Conservation (phyloP, 2,797 vertebrate species). For the Propithecus perrieri region DNA sequence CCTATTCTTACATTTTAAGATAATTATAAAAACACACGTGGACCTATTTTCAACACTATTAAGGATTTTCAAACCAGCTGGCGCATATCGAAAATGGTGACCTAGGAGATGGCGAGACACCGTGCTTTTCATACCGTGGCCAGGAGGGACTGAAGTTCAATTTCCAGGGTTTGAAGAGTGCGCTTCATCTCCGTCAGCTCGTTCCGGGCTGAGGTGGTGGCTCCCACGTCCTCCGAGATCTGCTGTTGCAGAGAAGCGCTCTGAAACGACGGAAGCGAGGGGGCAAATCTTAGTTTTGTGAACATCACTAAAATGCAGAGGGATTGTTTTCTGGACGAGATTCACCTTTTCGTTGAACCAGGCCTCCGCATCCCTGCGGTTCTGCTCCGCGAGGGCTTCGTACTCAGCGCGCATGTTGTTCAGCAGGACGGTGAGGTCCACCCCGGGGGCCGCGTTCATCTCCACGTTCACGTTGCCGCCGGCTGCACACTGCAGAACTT, state of each 20-base stretch:
- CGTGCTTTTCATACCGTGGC: constrained; percentile 87
- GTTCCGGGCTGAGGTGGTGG: constrained; percentile 85
- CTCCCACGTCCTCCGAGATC: constrained; percentile 77
- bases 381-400: constrained; percentile 90
- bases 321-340: rapidly evolving
- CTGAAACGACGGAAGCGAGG: neutral
- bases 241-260: constrained; percentile 82
- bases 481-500: constrained; percentile 64
- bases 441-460: constrained; percentile 92
- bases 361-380: constrained; percentile 91
- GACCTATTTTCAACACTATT: neutral
- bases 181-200: constrained; percentile 90
- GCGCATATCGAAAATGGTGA: neutral
- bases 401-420: constrained; percentile 93
- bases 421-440: constrained; percentile 89
- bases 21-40: neutral
- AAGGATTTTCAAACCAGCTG: neutral
- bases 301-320: rapidly evolving
- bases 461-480: constrained; percentile 90
- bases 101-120: neutral
- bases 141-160: constrained; percentile 93
- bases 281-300: neutral
- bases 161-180: constrained; percentile 91
- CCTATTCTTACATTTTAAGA: neutral
- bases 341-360: constrained; percentile 92